Conservation (phyloP, 2,113 vertebrate genomes). For the Ia io region DNA sequence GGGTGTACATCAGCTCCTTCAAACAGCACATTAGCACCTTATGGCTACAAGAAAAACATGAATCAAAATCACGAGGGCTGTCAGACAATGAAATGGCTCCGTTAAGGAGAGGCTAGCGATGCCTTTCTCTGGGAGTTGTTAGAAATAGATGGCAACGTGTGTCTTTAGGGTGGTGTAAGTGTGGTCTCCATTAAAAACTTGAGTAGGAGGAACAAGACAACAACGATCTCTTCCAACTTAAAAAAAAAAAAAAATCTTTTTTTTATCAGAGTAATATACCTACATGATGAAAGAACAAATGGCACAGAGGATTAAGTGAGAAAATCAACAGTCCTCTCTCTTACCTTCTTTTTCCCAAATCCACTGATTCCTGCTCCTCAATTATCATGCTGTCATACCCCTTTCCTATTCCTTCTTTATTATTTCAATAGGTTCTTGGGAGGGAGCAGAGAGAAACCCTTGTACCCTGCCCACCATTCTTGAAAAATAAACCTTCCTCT, state of each 20-base stretch:
- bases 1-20: neutral
- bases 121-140: neutral
- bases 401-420: neutral
- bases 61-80: neutral
- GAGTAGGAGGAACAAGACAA: neutral
- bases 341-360: neutral
- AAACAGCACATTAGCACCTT: neutral
- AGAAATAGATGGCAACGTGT: neutral
- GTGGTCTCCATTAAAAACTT: neutral
- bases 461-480: neutral
- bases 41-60: neutral
- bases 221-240: neutral
- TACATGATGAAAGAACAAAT: neutral
- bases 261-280: neutral
- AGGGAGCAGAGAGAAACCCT: neutral
- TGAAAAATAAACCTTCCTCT: constrained; percentile 1
- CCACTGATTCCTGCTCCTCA: neutral
- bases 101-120: neutral
- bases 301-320: neutral
- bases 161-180: neutral
- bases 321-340: neutral
- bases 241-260: neutral
- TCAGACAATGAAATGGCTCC: neutral
- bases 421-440: neutral
- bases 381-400: neutral